Evolutionary conservation across 1,140 invertebrate species (phyloP).

Genomic region (Aleiodes sp.): DNA sequence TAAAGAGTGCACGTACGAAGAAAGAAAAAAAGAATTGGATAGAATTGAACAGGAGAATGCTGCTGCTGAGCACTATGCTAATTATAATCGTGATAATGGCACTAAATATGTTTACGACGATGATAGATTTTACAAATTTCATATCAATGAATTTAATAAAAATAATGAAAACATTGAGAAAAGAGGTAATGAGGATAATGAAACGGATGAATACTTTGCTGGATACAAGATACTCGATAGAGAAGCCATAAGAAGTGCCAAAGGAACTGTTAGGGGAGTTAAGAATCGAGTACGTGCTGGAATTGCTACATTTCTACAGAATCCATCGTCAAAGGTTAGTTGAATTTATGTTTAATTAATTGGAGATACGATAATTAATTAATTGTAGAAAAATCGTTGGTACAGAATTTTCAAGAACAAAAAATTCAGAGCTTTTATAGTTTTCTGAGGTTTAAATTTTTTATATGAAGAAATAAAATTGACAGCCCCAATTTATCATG

Average conservation of each 20-base stretch:
- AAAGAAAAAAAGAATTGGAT: conserved; percentile 68
- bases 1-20: conserved; percentile 75
- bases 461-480: no score
- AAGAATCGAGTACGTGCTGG: conserved; percentile 93
- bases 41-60: conserved; percentile 63
- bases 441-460: no score
- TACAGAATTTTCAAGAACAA: no score
- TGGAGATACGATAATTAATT: no score
- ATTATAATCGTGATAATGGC: conserved; percentile 62
- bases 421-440: no score
- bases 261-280: conserved; percentile 90
- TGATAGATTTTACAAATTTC: conserved; percentile 83
- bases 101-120: conserved; percentile 71
- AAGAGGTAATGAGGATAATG: conserved; percentile 60
- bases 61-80: conserved; percentile 39
- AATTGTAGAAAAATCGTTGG: no score
- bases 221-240: conserved; percentile 81
- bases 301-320: conserved; percentile 91
- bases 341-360: background rate
- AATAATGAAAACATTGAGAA: conserved; percentile 56
- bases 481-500: background rate
- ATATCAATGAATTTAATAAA: conserved; percentile 79
- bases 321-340: conserved; percentile 78
- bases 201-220: conserved; percentile 78
- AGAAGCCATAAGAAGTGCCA: conserved; percentile 85